These are phyloP conservation scores for Henicopernis longicauda DNA, from an alignment of 2,113 vertebrate genomes.

Conservation along the genomic window DNA sequence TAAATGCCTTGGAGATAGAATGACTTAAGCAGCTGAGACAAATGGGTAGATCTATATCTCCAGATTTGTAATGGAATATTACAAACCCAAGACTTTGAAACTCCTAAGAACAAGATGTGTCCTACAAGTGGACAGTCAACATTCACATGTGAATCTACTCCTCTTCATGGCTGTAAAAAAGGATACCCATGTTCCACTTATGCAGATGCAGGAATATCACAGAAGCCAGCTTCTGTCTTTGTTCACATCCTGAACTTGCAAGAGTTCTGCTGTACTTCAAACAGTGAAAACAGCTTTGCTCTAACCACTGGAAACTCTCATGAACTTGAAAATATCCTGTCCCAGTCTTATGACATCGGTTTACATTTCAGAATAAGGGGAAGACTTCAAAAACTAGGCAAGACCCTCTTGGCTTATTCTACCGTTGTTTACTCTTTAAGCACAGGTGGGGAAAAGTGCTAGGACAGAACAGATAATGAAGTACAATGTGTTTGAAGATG, in stretches of 20 bases:
- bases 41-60: neutral
- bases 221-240: neutral
- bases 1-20: neutral
- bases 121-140: neutral
- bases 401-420: neutral
- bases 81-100: neutral
- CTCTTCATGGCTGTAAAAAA: neutral
- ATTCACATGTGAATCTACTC: neutral
- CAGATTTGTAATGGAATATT: neutral
- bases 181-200: neutral
- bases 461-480: neutral
- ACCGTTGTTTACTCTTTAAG: neutral
- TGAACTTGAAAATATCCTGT: neutral
- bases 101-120: neutral
- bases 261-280: neutral
- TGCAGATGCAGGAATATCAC: neutral
- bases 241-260: neutral
- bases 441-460: neutral
- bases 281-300: neutral
- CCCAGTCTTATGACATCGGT: neutral
- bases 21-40: neutral
- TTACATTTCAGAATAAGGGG: neutral
- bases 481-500: neutral
- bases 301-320: neutral
- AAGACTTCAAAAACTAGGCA: neutral